Conservation (phyloP, 2,888 invertebrate genomes). For the Emmelina monodactyla region DNA sequence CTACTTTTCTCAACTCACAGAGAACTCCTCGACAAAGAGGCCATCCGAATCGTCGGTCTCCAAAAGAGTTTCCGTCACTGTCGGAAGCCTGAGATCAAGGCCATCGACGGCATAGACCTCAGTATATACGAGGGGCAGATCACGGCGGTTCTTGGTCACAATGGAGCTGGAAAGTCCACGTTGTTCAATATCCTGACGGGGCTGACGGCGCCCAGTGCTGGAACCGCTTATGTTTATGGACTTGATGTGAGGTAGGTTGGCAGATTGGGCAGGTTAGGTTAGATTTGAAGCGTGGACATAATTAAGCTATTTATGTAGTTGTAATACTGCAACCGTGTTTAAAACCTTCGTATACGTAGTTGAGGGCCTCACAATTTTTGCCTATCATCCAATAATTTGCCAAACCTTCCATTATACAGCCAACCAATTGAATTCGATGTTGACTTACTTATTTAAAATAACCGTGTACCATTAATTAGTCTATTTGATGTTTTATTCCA, state of each 20-base stretch:
- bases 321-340: too few species aligned
- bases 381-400: too few species aligned
- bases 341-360: too few species aligned
- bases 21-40: constrained; percentile 77
- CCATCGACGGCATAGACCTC: constrained; percentile 79
- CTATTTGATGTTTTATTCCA: too few species aligned
- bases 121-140: constrained; percentile 88
- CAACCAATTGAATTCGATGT: too few species aligned
- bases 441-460: too few species aligned
- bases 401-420: too few species aligned
- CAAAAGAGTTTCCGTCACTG: constrained; percentile 77
- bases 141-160: constrained; percentile 85
- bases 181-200: constrained; percentile 87
- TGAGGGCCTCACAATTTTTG: too few species aligned
- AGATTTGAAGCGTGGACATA: too few species aligned
- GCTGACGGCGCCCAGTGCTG: constrained; percentile 75
- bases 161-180: constrained; percentile 89
- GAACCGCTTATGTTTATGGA: constrained; percentile 78
- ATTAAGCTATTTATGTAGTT: too few species aligned
- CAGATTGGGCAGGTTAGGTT: not conserved
- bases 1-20: constrained; percentile 25
- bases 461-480: too few species aligned
- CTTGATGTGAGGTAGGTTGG: constrained; percentile 70
- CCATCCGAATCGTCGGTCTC: constrained; percentile 76
- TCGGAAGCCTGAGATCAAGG: constrained; percentile 72